A percentile compares a stretch with the other conserved stretches of the same genome.
Conservation (phyloP, 2,888 invertebrate genomes). For the Mythimna albipuncta region DNA sequence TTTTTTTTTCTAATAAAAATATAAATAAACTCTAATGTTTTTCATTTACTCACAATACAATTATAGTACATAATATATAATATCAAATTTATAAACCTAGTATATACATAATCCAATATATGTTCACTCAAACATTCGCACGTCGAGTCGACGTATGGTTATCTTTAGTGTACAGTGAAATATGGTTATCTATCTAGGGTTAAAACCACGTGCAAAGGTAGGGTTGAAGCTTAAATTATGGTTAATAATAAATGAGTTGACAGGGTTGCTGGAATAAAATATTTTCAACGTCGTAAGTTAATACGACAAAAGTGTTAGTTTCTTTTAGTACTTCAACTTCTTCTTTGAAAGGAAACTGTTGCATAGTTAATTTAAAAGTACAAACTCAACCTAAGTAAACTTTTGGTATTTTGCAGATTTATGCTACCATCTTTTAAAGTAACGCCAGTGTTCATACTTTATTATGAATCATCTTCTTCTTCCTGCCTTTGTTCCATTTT, state of each 20-base stretch:
- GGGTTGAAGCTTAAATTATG: slow-evolving; percentile 6
- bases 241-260: slow-evolving; percentile 7
- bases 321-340: background rate
- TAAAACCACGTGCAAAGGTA: background rate
- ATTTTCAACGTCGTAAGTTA: slow-evolving; percentile 5
- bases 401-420: background rate
- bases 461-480: background rate
- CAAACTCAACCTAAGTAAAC: background rate
- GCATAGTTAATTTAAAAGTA: slow-evolving; percentile 24
- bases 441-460: background rate
- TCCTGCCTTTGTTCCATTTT: too few relatives aligned
- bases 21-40: too few relatives aligned
- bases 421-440: background rate
- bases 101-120: too few relatives aligned
- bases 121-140: too few relatives aligned
- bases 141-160: too few relatives aligned
- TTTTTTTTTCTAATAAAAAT: too few relatives aligned
- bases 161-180: too few relatives aligned
- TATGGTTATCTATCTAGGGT: too few relatives aligned
- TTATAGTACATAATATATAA: too few relatives aligned
- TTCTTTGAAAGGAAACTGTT: slow-evolving; percentile 13
- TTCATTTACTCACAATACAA: too few relatives aligned
- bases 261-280: slow-evolving; percentile 6
- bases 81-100: too few relatives aligned
- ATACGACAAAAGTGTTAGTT: slow-evolving; percentile 14